Base-by-base conservation (phyloP, 2,797 vertebrate species). In the Xenopus petersii region DNA sequence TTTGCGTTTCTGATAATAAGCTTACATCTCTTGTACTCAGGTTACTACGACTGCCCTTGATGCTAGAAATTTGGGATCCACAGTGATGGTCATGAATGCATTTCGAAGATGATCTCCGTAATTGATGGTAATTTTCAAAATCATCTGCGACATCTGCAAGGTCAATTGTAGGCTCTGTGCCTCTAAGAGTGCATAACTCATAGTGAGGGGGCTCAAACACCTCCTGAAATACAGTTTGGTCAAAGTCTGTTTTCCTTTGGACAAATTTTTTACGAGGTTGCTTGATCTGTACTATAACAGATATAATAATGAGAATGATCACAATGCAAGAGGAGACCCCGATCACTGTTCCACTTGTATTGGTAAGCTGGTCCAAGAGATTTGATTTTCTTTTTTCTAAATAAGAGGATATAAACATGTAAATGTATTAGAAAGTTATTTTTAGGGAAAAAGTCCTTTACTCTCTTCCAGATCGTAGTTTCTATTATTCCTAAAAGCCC, bases 201-300 rank as follows among this genome's bases (percentile, higher is more conserved):
- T 98, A 99, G 82, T 98, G 96, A 8, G 95, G 96, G 68, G 98
- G 96, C 80, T 99, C 98, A 75, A 98, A 98, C 49, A 98, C 97
- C 91, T 99, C 98, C 87, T 98, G 98, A 84, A 99, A 98, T 82
- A 96, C 94, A 73, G 96, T 98, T 91, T 96, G 95, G 88, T 98
- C 97, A 83, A 96, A 96, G 92, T 98, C 96, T 83, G 96, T 85
- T 46, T 94, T 96, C 85, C 94, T 93, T 83, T 95, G 91, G 81
- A 99, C 91, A 84, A 97, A 98, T 87, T 98, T 99, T 85, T 99
- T 99, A 75, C 98, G 94, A 47, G 98, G 98, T 90, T 99, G 98
- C 86, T 97, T 98, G 89, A 99, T 94, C 87, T 99, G 97, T 80
- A 99, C 98, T 70, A 98, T 90, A 81, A 99, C 91, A 11, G 98